Conservation (phyloP, 2,113 vertebrate genomes). For the Marmota monax region DNA sequence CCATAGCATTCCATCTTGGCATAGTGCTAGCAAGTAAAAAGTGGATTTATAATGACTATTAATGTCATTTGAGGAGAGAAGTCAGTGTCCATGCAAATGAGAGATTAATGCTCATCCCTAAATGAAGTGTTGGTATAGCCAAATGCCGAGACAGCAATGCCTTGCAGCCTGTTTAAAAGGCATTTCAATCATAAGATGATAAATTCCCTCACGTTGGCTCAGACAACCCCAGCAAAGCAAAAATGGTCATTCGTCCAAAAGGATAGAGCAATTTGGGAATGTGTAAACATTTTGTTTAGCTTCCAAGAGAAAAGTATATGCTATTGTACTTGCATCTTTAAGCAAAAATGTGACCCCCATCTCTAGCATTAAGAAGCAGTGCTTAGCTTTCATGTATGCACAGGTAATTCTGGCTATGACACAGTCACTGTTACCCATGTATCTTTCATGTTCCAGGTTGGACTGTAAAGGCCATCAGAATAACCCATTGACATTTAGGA, state of each 20-base stretch:
- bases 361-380: not conserved
- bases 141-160: conserved; percentile 20
- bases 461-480: conserved; percentile 22
- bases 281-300: not conserved
- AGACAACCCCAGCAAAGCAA: not conserved
- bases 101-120: conserved; percentile 18
- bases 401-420: not conserved
- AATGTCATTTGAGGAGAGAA: conserved; percentile 59
- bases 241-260: not conserved
- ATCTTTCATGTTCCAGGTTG: not conserved
- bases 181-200: not conserved
- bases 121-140: conserved; percentile 24
- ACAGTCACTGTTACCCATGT: not conserved
- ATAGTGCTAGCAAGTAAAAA: conserved; percentile 30
- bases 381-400: not conserved
- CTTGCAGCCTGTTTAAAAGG: conserved; percentile 24
- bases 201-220: not conserved
- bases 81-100: conserved; percentile 48
- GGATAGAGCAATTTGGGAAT: not conserved
- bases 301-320: conserved; percentile 42
- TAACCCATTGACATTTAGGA: not conserved
- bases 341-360: not conserved
- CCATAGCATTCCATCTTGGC: not conserved
- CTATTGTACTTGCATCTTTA: not conserved
- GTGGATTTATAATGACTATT: conserved; percentile 67